Conservation (phyloP, 2,113 vertebrate genomes). For the Xenopus borealis region DNA sequence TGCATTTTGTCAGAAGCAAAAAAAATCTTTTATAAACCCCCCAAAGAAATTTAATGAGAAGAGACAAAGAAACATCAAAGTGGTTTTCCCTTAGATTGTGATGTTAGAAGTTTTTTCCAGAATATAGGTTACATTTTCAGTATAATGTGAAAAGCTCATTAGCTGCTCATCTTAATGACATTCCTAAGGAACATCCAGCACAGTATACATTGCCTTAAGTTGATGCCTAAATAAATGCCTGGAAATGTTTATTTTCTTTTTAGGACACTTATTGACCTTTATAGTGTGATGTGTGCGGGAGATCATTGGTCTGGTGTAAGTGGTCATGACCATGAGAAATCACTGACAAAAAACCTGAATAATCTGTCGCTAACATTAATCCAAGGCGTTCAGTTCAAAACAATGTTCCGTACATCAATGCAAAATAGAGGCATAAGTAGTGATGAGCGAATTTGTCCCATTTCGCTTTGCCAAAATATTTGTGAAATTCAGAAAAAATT, state of each 20-base stretch:
- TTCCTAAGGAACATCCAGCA: conserved; percentile 67
- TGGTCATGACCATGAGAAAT: no score
- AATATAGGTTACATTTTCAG: conserved; percentile 85
- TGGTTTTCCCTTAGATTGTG: conserved; percentile 79
- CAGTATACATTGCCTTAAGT: conserved; percentile 72
- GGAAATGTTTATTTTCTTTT: conserved; percentile 59
- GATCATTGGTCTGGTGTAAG: no score
- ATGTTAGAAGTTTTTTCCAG: conserved; percentile 87
- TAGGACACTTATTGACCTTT: no score
- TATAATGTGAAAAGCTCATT: conserved; percentile 87
- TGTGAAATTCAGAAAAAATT: no score
- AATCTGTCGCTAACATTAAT: no score
- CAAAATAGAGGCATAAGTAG: no score
- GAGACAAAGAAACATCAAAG: conserved; percentile 92
- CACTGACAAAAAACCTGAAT: no score
- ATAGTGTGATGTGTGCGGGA: no score
- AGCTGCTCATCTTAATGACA: conserved; percentile 93
- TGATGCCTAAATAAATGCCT: conserved; percentile 67
- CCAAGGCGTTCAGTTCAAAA: no score
- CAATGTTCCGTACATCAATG: no score
- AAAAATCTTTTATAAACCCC: conserved; percentile 62
- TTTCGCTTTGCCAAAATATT: no score
- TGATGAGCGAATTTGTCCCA: no score
- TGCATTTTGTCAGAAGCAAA: conserved; percentile 53
- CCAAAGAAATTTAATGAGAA: conserved; percentile 88